Base-by-base conservation (phyloP, 2,797 vertebrate genomes). In the Myotis pilosus region DNA sequence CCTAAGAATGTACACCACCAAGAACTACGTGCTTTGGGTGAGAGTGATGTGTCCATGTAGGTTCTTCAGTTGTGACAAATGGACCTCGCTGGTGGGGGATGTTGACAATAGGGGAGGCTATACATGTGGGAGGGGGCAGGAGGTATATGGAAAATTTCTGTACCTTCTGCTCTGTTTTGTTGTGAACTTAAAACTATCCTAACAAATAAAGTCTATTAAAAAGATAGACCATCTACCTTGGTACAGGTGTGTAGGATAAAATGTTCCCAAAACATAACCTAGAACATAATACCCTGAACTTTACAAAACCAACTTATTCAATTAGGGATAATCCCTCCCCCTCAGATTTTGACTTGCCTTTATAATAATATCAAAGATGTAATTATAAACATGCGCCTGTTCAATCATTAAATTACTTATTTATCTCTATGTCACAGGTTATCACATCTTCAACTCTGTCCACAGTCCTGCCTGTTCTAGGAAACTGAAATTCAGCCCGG, bases 261-360 rank as follows among this genome's bases (percentile, higher is more conserved):
- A 95, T 94, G 92, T 96, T 91, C 95, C 86, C 94, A 47, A 95
- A 97, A 97, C 93, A 96, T 89, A 89, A 47, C 72, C 68, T 47
- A 91, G 89, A 95, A 94, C 95, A 95, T 62, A 83, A 94, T 94
- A 94, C 69, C 86, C 44, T 85, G 62, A 87, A 92, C 76, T 92
- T 94, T 66, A 89, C 53, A 88, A 85, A 89, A 64, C 6, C 33
- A 81, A 62, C 30, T 91, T 60, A 94, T 85, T 94, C 94, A 87
- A 96, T 92, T 75, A 95, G 38, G 15, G 84, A 47, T 82, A 96
- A 96, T 91, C 41, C 81, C 44, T 92, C 28, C 83, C 53, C 75
- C 62, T 94, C 87, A 81, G 57, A 89, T 89, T 83, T 93, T 72
- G 89, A 90, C 92, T 53, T 85, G 15, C 33, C 90, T 93, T 74